Conservation (phyloP, 2,888 invertebrate genomes). For the Dryobotodes eremita region DNA sequence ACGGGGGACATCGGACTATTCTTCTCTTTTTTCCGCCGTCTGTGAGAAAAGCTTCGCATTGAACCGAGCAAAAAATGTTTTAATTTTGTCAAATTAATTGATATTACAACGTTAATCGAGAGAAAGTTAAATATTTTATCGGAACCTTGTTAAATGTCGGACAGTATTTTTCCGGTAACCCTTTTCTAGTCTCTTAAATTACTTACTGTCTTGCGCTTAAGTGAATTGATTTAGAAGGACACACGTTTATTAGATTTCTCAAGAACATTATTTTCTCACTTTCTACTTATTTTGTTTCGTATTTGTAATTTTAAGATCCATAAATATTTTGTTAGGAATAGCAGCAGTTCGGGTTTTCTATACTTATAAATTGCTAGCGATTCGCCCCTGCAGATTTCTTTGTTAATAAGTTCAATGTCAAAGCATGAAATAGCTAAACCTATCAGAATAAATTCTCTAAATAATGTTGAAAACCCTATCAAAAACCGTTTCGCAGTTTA, state of each 20-base stretch:
- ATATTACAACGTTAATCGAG: slow-evolving; percentile 11
- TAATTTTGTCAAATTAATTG: slow-evolving; percentile 26
- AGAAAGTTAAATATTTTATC: slow-evolving; percentile 34
- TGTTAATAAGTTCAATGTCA: no score
- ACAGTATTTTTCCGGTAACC: slow-evolving; percentile 27
- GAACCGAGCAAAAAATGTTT: slow-evolving; percentile 7
- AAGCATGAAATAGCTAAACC: no score
- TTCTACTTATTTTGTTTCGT: neutral
- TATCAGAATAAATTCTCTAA: neutral
- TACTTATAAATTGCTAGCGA: neutral
- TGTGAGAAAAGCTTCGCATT: neutral
- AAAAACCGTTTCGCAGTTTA: neutral
- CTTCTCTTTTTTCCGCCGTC: neutral
- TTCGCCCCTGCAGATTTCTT: no score
- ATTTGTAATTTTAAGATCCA: slow-evolving; percentile 8
- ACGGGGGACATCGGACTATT: neutral
- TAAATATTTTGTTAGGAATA: slow-evolving; percentile 22
- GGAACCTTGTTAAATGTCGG: slow-evolving; percentile 10
- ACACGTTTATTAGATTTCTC: neutral
- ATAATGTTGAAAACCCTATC: neutral
- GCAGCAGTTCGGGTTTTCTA: neutral
- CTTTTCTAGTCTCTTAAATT: slow-evolving; percentile 14
- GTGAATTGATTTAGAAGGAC: slow-evolving; percentile 23
- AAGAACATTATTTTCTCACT: neutral
- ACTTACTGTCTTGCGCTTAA: slow-evolving; percentile 11